A percentile compares a stretch with the other conserved stretches of the same genome.
Conservation (phyloP, 2,888 invertebrate species). For the Criorhina ranunculi region DNA sequence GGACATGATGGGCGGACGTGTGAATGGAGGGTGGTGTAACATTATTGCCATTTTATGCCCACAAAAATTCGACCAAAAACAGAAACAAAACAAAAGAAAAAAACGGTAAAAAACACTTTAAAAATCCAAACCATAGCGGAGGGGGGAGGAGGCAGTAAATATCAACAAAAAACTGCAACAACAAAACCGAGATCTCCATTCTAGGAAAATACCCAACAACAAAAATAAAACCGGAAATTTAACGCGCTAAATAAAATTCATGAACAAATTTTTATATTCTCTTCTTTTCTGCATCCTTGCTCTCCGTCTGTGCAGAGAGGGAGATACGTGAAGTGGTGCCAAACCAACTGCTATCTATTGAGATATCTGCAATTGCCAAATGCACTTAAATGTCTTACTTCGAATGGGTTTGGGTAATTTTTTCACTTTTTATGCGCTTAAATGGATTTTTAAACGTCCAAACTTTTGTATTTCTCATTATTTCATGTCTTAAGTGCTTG, state of each 20-base stretch:
- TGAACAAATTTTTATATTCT: slow-evolving; percentile 11
- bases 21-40: slow-evolving; percentile 50
- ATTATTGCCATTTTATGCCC: slow-evolving; percentile 55
- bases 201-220: slow-evolving; percentile 23
- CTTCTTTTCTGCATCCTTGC: neutral
- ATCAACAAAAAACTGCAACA: slow-evolving; percentile 28
- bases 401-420: slow-evolving; percentile 20
- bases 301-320: too few species aligned
- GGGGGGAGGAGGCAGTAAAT: slow-evolving; percentile 61
- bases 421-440: neutral
- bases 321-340: too few species aligned
- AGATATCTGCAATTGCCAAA: slow-evolving; percentile 65
- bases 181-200: slow-evolving; percentile 28
- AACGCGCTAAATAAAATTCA: slow-evolving; percentile 49
- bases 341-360: slow-evolving; percentile 29
- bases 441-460: slow-evolving; percentile 55
- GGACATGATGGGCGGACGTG: slow-evolving; percentile 58
- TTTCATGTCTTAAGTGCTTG: neutral
- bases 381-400: slow-evolving; percentile 66
- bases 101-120: slow-evolving; percentile 32
- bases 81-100: slow-evolving; percentile 9
- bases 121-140: slow-evolving; percentile 32
- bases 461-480: slow-evolving; percentile 39
- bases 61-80: slow-evolving; percentile 5
- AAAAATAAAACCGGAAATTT: slow-evolving; percentile 59